These are phyloP conservation scores for Argya squamiceps DNA, from an alignment of 2,797 vertebrate genomes.

Conservation along the genomic window DNA sequence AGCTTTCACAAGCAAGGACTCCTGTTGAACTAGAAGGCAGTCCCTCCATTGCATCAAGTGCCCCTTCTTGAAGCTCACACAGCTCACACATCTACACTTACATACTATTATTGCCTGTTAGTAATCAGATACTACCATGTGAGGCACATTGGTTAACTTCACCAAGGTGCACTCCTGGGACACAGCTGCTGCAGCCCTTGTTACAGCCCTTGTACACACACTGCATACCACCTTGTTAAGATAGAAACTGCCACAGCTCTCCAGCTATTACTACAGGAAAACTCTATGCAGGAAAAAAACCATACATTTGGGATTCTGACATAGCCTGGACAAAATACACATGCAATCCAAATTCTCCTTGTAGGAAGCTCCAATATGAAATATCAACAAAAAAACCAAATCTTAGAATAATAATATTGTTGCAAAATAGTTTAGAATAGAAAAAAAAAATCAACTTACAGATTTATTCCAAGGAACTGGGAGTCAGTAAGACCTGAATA, in stretches of 20 bases:
- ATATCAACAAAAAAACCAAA: not conserved
- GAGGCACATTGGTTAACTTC: not conserved
- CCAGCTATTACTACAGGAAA: not conserved
- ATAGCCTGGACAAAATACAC: not conserved
- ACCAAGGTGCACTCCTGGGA: not conserved
- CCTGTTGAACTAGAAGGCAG: not conserved
- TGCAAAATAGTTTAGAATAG: not conserved
- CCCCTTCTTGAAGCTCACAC: not conserved
- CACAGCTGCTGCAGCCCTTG: not conserved
- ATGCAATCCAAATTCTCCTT: not conserved
- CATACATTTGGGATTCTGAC: not conserved
- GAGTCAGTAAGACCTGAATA: not conserved
- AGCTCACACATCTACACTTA: not conserved
- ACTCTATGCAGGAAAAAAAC: not conserved
- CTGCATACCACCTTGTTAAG: not conserved
- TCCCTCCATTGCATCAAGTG: not conserved
- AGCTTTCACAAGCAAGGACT: not conserved
- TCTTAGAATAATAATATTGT: not conserved
- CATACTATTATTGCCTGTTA: not conserved
- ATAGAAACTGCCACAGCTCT: not conserved
- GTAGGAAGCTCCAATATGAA: not conserved
- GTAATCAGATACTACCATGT: not conserved
- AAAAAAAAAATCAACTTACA: not conserved
- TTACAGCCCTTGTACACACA: not conserved
- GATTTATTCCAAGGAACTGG: not conserved